Evolutionary conservation across 1,140 invertebrate species (phyloP), one percentile per base, ranked within the genome.

Genomic region (Triops longicaudatus): DNA sequence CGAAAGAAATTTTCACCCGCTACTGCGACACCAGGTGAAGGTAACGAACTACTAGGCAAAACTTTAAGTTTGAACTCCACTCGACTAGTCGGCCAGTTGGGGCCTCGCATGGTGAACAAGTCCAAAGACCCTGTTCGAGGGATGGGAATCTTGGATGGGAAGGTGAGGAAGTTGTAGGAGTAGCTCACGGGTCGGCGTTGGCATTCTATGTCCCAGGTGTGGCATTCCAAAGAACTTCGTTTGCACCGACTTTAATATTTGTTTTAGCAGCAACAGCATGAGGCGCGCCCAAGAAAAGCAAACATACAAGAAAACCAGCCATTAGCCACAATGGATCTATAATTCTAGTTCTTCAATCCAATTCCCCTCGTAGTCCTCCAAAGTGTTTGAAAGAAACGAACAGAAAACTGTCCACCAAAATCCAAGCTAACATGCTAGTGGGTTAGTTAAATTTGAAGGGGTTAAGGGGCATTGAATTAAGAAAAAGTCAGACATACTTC

Each of bases 121-220:
- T 93, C 90, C 63, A 93, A 85, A 79, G 88, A 86, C 6, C 89
- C 91, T 78, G 83, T 85, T 5, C 86, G 85, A 0, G 93, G 90
- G 9, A 97, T 87, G 28, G 90, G 89, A 22, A 96, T 84, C 83
- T 94, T 93, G 74, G 93, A 92, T 0, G 93, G 90, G 80, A 98
- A 91, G 0, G 93, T 93, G 78, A 98, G 91, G 83, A 93, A 98
- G 84, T 96, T 96, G 86, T 91, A 96, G 6, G 93, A 95, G 81
- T 92, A 92, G 74, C 92, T 91, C 22, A 93, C 88, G 0, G 95
- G 94, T 80, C 89, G 88, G 9, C 88, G 88, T 11, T 91, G 85
- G 80, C 95, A 97, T 76, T 87, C 85, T 42, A 85, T 82, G 80
- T 95, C 92, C 27, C 88, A 86, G 1, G 88, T 83, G 12, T 85